Base-by-base conservation (phyloP, 1,140 invertebrate genomes). In the Drosophila tani region DNA sequence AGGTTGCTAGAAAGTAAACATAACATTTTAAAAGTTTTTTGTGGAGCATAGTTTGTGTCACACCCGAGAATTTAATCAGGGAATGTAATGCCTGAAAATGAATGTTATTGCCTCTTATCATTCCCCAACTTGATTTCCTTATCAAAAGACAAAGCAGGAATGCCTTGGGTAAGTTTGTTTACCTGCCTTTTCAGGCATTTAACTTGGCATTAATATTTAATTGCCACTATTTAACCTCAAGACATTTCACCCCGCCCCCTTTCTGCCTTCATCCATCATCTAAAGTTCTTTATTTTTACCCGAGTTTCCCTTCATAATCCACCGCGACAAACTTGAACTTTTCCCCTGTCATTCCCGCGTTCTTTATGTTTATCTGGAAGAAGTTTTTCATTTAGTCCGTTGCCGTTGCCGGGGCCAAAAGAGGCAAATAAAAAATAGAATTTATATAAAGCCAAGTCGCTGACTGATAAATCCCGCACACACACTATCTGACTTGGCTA, bases 391-490 rank as follows among this genome's bases (percentile, higher is more conserved):
- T 73, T 73, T 74, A 51, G 68, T 60, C 6, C 12, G n/a, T 35
- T 32, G 29, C 29, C 29, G 67, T 73, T 73, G 68, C 68, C 68
- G 32, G 46, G 68, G 53, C 70, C 53, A 73, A 59, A 70, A 73
- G 67, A 43, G 51, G 69, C 69, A 50, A 57, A 73, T 60, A 73
- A 73, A 73, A 69, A 68, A 50, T 73, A 32, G 70, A 71, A 51
- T 74, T 74, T 74, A 60, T 74, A 74, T 60, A 74, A 73, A 74
- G 55, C 68, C 70, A 73, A 74, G 70, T 60, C 68, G 70, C 70
- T 74, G 68, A 74, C 70, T 74, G 70, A 74, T 74, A 74, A 74
- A 51, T 73, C 53, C 70, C 70, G 50, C 24, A 68, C 64, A 68
- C 64, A 12, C 35, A 75, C 78, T 85, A 84, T 85, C 78, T 63